These are phyloP conservation scores for Torymus tubicola DNA, from an alignment of 2,888 invertebrate genomes.

Conservation along the genomic window DNA sequence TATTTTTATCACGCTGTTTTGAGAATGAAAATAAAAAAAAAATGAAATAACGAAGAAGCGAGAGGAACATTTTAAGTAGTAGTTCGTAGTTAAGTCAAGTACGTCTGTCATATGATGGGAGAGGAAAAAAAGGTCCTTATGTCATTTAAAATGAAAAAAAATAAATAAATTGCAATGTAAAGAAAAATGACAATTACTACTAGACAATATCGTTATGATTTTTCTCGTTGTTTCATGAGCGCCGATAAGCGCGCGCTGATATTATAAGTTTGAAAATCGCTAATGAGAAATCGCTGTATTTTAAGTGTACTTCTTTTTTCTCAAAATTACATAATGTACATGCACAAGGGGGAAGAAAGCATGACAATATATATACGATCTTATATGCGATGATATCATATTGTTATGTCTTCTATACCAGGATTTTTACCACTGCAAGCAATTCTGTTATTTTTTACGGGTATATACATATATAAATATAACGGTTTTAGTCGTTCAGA, in stretches of 20 bases:
- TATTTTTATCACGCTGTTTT: conserved; percentile 51
- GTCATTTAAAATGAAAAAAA: too few species aligned
- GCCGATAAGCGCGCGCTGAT: too few species aligned
- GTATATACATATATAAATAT: too few species aligned
- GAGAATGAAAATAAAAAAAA: conserved; percentile 2
- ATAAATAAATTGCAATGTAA: too few species aligned
- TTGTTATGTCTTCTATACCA: too few species aligned
- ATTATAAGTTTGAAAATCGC: too few species aligned
- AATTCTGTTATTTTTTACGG: conserved; percentile 33
- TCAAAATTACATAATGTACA: neutral
- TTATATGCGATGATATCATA: too few species aligned
- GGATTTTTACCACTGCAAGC: conserved; percentile 3
- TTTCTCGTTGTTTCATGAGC: too few species aligned
- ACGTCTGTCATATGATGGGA: too few species aligned
- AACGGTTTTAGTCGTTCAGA: neutral
- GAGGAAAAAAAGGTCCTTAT: too few species aligned
- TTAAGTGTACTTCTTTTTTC: conserved; percentile 42
- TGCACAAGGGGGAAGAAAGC: conserved; percentile 16
- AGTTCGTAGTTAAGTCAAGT: neutral
- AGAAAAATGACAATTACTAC: neutral
- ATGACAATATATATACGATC: neutral
- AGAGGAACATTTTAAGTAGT: conserved; percentile 11
- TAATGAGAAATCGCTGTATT: conserved; percentile 33
- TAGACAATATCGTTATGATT: neutral
- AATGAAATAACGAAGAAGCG: too few species aligned